Base-by-base conservation (phyloP, 2,888 invertebrate species). In the Heliconius charithonia region DNA sequence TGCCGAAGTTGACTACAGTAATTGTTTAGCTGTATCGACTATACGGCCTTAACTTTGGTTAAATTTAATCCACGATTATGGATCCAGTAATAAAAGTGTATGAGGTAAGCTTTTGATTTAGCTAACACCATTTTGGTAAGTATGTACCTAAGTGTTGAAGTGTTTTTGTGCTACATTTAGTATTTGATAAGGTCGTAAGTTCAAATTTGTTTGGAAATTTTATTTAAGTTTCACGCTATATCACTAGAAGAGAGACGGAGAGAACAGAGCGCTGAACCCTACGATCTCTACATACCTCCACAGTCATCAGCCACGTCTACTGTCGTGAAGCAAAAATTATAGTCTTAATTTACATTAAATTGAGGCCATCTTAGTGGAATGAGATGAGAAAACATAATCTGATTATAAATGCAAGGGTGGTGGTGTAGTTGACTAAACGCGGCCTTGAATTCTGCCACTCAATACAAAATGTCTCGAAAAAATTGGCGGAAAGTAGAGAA, bases 1-100 rank as follows among this genome's bases (percentile, higher is more conserved):
- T 81, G 86, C 85, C 86, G 80, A 85, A 87, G 84, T 85, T 86
- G 86, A 86, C 85, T 87, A 84, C 87, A 87, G 91, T 93, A 93
- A 93, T 93, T 93, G 93, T 93, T 93, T 92, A 90, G 92, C 86
- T 90, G 88, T 85, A 88, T 89, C 88, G 90, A 10, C 87, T 88
- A 87, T 88, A 90, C 84, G 84, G 84, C 84, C 82, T 86, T 88
- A 89, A 90, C 90, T 90, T 89, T 85, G 81, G 85, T 80, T 80
- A 84, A 81, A 83, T 86, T 87, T 88, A 88, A 89, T 88, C 81
- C 83, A 67, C 78, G 83, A 84, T 85, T 84, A 84, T 83, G 56
- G 71, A n/a, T 56, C 77, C 72, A 81, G 77, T 76, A 78, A 81
- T 80, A 76, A 77, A 63, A 76, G 32, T 62, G 62, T 75, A 78